A percentile compares a stretch with the other conserved stretches of the same genome.
These are phyloP conservation scores for Pygathrix nemaeus DNA, from an alignment of 2,113 vertebrate species.

Conservation along the genomic window DNA sequence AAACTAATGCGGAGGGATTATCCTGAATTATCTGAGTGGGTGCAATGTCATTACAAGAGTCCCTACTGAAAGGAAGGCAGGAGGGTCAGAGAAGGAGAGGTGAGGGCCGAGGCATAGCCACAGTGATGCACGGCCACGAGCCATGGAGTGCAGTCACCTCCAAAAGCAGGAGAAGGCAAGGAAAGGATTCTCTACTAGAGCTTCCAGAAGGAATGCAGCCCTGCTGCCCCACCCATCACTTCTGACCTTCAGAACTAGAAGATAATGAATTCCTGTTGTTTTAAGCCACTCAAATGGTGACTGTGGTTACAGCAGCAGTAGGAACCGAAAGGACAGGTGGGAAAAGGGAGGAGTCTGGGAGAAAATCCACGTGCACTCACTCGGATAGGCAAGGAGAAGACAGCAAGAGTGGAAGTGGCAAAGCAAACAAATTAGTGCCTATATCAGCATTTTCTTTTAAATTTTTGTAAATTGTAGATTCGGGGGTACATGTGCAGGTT, in stretches of 20 bases:
- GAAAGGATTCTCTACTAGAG: background rate
- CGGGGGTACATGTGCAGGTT: no score
- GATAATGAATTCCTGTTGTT: no score
- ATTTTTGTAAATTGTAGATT: no score
- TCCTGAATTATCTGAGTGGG: background rate
- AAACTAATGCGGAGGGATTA: no score
- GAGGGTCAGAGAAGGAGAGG: background rate
- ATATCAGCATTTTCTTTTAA: background rate
- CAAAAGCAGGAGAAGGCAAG: background rate
- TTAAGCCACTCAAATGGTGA: background rate
- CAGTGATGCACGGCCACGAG: accelerated
- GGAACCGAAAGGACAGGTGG: background rate
- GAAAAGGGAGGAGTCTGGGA: background rate
- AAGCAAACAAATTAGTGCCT: background rate
- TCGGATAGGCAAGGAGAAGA: background rate
- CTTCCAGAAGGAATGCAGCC: background rate
- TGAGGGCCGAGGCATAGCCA: background rate
- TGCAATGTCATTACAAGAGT: background rate
- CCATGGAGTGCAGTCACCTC: background rate
- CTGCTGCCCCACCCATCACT: background rate
- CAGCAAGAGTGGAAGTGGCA: background rate
- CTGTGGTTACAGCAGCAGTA: background rate
- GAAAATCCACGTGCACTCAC: background rate
- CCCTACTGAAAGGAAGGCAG: background rate
- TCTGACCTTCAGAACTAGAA: background rate